Base-by-base conservation (phyloP, 2,888 invertebrate genomes). In the Apodemia duryi region DNA sequence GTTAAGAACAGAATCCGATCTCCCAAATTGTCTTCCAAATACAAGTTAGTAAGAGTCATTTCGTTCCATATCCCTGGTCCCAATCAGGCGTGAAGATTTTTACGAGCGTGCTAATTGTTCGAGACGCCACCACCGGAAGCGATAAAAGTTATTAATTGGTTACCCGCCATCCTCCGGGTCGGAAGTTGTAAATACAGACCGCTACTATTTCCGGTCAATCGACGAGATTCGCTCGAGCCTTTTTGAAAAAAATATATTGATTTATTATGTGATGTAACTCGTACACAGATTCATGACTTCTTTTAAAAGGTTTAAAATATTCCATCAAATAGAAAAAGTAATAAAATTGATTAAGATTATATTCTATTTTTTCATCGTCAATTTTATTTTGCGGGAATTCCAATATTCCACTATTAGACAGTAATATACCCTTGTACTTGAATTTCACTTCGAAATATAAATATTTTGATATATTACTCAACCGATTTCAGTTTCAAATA, bases 61-160 rank as follows among this genome's bases (percentile, higher is more conserved):
- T 11, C 54, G 29, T 54, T 38, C 63, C 38, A 38, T 54, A 65
- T 57, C 51, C 57, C 72, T 71, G 70, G 68, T 71, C 73, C 84
- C 90, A 90, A 90, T 91, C 88, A 86, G 81, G 77, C 88, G 84
- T 74, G 81, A 81, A 85, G 85, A 85, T 89, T 91, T 91, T 90
- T 91, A 90, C 85, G 82, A 81, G 78, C 72, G 81, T 72, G 80
- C 83, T 91, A 90, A 91, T 91, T 91, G 90, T 82, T 75, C 84
- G 79, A 74, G 81, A 75, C 79, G 84, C 82, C 81, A 80, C 74
- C 81, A 76, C 81, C 84, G 88, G 85, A 81, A 83, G 77, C 89
- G 77, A 90, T 90, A 90, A 90, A 89, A 88, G 89, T 88, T 90
- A 90, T 90, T 90, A 90, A 90, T 90, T 88, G 89, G 82, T 83